Evolutionary conservation across 37 sponge, comb jelly and placozoan species (phyloP).

Genomic region (Diacarnus erythraeanus): DNA sequence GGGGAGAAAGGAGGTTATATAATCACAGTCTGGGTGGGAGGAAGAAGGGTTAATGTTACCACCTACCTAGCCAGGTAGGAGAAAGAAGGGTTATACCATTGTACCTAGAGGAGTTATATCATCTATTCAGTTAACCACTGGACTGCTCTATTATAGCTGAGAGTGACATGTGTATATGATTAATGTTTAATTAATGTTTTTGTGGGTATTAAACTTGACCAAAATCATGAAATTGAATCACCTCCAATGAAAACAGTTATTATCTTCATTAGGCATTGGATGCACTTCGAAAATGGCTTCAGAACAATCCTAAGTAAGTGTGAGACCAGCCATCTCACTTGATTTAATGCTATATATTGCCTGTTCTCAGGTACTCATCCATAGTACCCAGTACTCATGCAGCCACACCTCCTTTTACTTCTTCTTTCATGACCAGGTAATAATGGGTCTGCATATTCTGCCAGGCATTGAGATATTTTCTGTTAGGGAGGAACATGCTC

Average conservation of each 20-base stretch:
- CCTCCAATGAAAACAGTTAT: neutral
- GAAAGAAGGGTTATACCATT: no score
- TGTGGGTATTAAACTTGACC: neutral
- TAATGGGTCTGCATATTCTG: neutral
- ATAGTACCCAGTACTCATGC: neutral
- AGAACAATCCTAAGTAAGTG: conserved; percentile 48
- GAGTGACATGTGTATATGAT: no score
- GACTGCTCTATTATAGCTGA: no score
- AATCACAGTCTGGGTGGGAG: no score
- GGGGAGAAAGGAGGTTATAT: no score
- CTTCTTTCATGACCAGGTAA: conserved; percentile 40
- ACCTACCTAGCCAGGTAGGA: no score
- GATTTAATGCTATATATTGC: neutral
- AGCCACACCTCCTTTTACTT: conserved; percentile 8
- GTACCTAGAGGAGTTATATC: no score
- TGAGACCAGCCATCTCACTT: neutral
- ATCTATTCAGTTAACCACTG: no score
- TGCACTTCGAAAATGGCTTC: conserved; percentile 43
- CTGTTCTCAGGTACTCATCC: neutral
- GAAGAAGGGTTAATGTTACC: no score
- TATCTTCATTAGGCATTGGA: conserved; percentile 34
- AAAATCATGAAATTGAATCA: no score
- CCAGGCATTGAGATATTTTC: no score
- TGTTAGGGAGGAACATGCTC: conserved; percentile 36
- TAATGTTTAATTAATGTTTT: no score